Evolutionary conservation across 1,140 invertebrate genomes (phyloP), one percentile per base, ranked within the genome.

Genomic region (Zaprionus ghesquierei): DNA sequence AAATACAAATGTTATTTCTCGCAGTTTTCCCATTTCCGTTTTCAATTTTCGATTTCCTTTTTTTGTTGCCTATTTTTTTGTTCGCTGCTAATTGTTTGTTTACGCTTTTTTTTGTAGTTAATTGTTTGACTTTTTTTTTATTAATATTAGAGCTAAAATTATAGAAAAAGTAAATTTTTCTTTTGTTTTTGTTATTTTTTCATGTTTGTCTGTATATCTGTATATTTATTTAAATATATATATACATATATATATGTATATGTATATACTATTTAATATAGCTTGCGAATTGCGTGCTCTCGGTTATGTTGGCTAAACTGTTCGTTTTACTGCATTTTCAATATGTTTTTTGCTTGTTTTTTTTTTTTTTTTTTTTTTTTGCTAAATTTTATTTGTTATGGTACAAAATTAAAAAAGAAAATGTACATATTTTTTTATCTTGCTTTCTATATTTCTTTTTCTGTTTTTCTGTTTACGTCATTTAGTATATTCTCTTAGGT

Each of bases 81-180:
- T 54, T 63, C 63, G 55, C 62, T 66, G 62, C 69, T 72, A 66
- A 46, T 56, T 72, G 63, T 46, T 65, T 72, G 54, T 66, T 49
- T 66, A 72, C 62, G 54, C 27, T 59, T 59, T 44, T 27, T 44
- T 5, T 29, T 61, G 53, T 72, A 72, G 54, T 55, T 73, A 68
- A 60, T 68, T 68, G 50, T 73, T 73, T 68, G 63, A 73, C 63
- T 68, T 73, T 68, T 15, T 50, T 70, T 46, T 46, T 46, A 10
- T 15, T 22, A 29, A n/a, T 58, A 55, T 68, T 59, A 68, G 29
- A 68, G 64, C 64, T 68, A 68, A 68, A 59, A 59, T 68, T 68
- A 68, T 51, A 59, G 51, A 66, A 68, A 68, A 22, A 51, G 23
- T 59, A 59, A 6, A 1, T 10, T 15, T 18, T 18, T 31, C 10